Evolutionary conservation across 2,797 vertebrate genomes (phyloP).

Genomic region (Mycteria americana): DNA sequence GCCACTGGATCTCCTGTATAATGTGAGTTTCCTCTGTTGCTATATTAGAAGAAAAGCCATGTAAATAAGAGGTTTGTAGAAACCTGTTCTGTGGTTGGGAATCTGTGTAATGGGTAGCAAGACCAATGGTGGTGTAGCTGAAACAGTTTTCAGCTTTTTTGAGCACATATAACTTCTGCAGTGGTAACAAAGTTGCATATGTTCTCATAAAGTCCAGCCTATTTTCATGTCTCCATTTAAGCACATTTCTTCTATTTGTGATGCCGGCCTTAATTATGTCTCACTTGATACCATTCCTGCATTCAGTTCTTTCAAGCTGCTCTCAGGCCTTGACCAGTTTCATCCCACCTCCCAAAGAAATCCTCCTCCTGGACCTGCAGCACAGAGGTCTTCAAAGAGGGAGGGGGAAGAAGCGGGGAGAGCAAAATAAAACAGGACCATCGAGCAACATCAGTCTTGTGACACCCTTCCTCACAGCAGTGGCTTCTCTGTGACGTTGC

Average conservation of each 20-base stretch:
- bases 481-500: neutral
- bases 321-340: neutral
- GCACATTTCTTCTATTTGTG: neutral
- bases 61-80: neutral
- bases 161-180: neutral
- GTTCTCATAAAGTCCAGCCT: neutral
- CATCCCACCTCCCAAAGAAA: neutral
- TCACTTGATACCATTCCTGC: neutral
- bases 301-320: neutral
- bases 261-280: neutral
- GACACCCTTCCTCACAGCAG: neutral
- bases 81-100: neutral
- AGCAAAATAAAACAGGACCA: neutral
- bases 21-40: neutral
- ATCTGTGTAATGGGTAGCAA: neutral
- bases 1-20: neutral
- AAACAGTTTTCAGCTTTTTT: neutral
- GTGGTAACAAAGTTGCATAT: neutral
- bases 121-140: neutral
- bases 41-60: neutral
- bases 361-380: neutral
- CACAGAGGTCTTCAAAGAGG: neutral
- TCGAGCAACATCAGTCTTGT: neutral
- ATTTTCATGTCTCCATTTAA: neutral
- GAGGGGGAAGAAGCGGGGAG: neutral